These are phyloP conservation scores for Phrixothrix hirtus DNA, from an alignment of 2,888 invertebrate species.

Conservation along the genomic window DNA sequence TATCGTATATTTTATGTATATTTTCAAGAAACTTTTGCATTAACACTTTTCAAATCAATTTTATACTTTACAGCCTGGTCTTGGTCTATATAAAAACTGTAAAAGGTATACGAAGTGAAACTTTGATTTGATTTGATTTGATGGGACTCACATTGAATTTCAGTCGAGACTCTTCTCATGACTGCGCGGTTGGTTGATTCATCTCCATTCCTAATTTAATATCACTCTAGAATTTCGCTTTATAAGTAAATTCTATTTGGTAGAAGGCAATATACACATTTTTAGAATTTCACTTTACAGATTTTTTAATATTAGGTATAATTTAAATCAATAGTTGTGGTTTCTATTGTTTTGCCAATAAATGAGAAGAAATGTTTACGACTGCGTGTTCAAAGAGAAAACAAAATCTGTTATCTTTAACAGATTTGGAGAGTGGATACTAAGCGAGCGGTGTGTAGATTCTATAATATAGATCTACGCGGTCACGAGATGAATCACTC, in stretches of 20 bases:
- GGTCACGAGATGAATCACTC: conserved; percentile 38
- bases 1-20: no score
- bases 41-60: neutral
- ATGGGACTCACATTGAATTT: conserved; percentile 26
- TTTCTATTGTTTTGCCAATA: no score
- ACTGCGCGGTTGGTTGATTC: conserved; percentile 27
- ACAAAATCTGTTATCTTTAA: conserved; percentile 16
- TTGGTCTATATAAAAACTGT: conserved; percentile 23
- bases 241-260: no score
- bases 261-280: no score
- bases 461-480: conserved; percentile 30
- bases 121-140: conserved; percentile 32
- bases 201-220: conserved; percentile 31
- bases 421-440: conserved; percentile 20
- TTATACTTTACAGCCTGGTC: conserved; percentile 8
- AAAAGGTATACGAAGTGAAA: conserved; percentile 28
- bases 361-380: neutral
- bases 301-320: no score
- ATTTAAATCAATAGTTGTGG: no score
- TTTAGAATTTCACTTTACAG: no score
- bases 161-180: conserved; percentile 24
- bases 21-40: neutral
- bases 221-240: conserved; percentile 14
- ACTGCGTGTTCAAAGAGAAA: no score
- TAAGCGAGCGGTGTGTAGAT: conserved; percentile 22